Conservation (phyloP, 1,140 invertebrate genomes). For the Conopomorpha cramerella region DNA sequence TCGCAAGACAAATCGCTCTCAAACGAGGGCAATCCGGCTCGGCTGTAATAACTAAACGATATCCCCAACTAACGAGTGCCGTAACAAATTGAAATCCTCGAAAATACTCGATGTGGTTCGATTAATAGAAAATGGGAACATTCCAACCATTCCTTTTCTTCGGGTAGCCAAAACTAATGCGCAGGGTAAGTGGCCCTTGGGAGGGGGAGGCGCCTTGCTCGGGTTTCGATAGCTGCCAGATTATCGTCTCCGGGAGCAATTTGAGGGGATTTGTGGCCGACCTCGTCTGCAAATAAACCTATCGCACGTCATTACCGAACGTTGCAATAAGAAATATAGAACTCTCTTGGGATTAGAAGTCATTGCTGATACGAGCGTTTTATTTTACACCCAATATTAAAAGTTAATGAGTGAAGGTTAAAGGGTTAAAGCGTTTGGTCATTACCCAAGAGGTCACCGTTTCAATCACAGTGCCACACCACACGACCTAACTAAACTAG, state of each 20-base stretch:
- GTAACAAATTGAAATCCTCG: conserved; percentile 19
- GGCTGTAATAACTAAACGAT: conserved; percentile 12
- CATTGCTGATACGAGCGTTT: no score
- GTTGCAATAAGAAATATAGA: no score
- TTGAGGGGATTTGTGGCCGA: conserved; percentile 40
- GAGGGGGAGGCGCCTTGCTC: conserved; percentile 5
- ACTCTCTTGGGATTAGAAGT: no score
- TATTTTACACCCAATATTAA: no score
- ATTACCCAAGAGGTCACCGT: no score
- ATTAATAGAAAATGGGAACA: conserved; percentile 32
- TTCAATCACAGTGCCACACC: no score
- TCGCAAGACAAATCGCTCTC: no score
- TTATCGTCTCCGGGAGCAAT: conserved; percentile 39
- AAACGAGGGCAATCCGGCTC: conserved; percentile 6
- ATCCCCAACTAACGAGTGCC: conserved; percentile 12
- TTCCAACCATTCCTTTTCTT: no score
- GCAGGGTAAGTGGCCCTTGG: conserved; percentile 4
- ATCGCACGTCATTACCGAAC: conserved; percentile 17
- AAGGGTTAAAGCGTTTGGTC: no score
- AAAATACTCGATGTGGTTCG: conserved; percentile 18
- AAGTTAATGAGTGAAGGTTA: no score
- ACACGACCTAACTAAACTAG: no score
- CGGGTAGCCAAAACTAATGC: conserved; percentile 23
- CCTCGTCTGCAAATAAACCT: conserved; percentile 19
- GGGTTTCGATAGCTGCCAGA: conserved; percentile 21